Conservation (phyloP, 2,888 invertebrate genomes). For the Melinaea marsaeus region DNA sequence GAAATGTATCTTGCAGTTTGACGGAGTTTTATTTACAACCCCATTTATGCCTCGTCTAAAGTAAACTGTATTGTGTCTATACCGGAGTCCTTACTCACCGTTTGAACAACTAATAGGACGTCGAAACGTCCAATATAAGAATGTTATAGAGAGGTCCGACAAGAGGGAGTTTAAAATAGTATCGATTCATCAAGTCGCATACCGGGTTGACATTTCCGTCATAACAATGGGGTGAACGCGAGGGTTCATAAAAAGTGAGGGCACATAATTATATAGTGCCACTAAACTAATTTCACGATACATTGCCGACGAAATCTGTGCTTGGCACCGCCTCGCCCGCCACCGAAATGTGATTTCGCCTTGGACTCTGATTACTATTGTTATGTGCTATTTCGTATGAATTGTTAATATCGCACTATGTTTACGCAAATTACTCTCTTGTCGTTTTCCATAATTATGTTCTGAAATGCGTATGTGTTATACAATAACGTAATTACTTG, state of each 20-base stretch:
- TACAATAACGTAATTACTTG: conserved; percentile 3
- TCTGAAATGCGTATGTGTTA: conserved; percentile 6
- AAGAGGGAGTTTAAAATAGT: conserved; percentile 64
- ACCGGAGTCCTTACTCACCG: neutral
- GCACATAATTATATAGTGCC: conserved; percentile 77
- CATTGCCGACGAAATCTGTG: conserved; percentile 77
- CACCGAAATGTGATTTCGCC: conserved; percentile 69
- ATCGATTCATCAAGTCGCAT: conserved; percentile 76
- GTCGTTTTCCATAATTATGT: conserved; percentile 17
- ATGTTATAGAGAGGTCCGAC: conserved; percentile 23
- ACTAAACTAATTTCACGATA: conserved; percentile 79
- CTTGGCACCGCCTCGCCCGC: conserved; percentile 71
- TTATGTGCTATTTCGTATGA: conserved; percentile 72
- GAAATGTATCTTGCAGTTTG: conserved; percentile 69
- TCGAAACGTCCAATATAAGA: conserved; percentile 13
- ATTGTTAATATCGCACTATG: conserved; percentile 63
- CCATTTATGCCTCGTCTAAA: neutral
- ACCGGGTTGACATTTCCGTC: conserved; percentile 75
- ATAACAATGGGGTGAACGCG: conserved; percentile 59
- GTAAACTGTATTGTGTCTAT: too few species aligned
- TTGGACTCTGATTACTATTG: conserved; percentile 71
- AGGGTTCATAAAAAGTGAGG: conserved; percentile 72
- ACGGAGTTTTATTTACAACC: conserved; percentile 48
- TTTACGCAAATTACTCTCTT: conserved; percentile 47
- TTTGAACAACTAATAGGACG: neutral